Evolutionary conservation across 1,140 invertebrate species (phyloP), one percentile per base, ranked within the genome.

Genomic region (Zaprionus gabonicus): DNA sequence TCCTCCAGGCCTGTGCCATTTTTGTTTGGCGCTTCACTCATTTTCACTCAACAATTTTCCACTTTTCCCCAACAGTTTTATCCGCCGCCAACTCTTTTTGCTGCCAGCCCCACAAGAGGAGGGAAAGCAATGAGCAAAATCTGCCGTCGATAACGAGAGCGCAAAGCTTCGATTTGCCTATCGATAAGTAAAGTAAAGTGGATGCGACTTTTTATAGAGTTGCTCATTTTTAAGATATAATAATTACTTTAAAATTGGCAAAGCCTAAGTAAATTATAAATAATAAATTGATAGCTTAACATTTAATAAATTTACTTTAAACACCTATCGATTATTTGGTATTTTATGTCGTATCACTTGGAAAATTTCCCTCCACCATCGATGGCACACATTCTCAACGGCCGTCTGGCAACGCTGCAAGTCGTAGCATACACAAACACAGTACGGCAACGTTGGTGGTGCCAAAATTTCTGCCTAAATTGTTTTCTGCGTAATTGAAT

Each of bases 1-100:
- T 98, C 97, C 93, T 99, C 98, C 65, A 99, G 85, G 2, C 94
- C 94, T 9, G 94, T 93, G 27, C 92, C 92, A 62, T 91, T 83
- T 53, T 82, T 91, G 72, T 93, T 92, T 20, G 86, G 87, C 31
- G 87, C 82, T 3, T 84, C 81, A 49, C 76, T 49, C 90, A 91
- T 91, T 72, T 56, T 73, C 44, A 78, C n/a, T 57, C 36, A 73
- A 71, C 23, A 66, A 64, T 72, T 36, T 12, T n/a, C 12, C 31
- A 58, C 12, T 63, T 77, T 53, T 58, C 41, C 41, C 27, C 46
- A 51, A 25, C 53, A 27, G n/a, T 46, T 46, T 46, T 46, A 46
- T 10, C 31, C 41, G 7, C 41, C 41, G 41, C 41, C 41, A n/a
- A 46, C n/a, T 46, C 5, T 46, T 46, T 46, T 46, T 2, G 13